phyloP scores from a whole-genome alignment of 2,888 invertebrate species.

The Diarsia mendica region DNA sequence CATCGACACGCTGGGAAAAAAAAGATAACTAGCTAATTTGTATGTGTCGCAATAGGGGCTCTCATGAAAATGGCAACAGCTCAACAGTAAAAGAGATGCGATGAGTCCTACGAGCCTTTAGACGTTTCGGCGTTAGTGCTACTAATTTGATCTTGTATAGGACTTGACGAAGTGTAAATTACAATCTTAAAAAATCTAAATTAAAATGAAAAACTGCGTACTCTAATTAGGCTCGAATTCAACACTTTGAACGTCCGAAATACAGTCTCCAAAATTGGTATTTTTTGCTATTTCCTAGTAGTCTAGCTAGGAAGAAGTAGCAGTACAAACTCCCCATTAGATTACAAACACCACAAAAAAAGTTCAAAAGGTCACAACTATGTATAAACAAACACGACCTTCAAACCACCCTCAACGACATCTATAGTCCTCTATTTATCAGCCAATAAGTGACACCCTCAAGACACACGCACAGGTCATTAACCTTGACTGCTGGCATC shows the following conservation, averaged over 20 bases:
- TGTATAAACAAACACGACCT: not conserved
- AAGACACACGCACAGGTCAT: constrained; percentile 47
- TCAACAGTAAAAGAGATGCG: not conserved
- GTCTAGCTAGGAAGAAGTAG: not conserved
- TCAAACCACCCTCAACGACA: not conserved
- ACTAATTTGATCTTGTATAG: too few species aligned
- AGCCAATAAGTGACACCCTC: constrained; percentile 22
- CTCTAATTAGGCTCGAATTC: not conserved
- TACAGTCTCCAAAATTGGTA: too few species aligned
- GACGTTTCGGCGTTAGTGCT: not conserved
- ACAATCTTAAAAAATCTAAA: not conserved
- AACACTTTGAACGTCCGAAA: too few species aligned
- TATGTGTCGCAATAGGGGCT: not conserved
- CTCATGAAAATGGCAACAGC: not conserved
- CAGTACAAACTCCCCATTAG: not conserved
- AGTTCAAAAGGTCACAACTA: not conserved
- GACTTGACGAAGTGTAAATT: not conserved
- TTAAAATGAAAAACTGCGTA: not conserved
- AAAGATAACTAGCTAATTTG: too few species aligned
- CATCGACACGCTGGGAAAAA: too few species aligned
- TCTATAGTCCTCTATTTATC: not conserved
- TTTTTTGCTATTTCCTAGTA: too few species aligned
- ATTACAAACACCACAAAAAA: too few species aligned
- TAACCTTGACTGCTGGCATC: constrained; percentile 53
- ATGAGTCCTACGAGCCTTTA: not conserved